Evolutionary conservation across 2,113 vertebrate species (phyloP).

Genomic region (Spizaetus ornatus): DNA sequence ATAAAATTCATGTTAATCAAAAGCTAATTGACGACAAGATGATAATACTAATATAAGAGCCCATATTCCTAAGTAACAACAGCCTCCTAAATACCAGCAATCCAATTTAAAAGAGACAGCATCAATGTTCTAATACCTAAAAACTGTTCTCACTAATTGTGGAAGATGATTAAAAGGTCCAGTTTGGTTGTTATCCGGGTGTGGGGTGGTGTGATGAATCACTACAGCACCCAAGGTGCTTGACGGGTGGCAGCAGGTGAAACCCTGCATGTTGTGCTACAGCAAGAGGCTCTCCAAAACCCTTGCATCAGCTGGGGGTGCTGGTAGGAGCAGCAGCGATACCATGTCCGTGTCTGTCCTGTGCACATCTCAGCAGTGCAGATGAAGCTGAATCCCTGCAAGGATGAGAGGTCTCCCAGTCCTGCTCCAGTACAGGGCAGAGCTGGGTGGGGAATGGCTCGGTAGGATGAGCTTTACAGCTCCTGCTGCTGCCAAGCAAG

Average conservation of each 20-base stretch:
- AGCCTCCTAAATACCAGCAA: not conserved
- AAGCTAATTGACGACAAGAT: not conserved
- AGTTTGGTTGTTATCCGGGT: not conserved
- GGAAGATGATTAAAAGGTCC: not conserved
- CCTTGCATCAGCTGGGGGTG: not conserved
- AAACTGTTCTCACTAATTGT: not conserved
- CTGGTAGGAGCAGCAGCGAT: not conserved
- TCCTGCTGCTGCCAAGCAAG: not conserved
- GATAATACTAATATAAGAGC: not conserved
- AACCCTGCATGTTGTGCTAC: not conserved
- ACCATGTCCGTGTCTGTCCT: not conserved
- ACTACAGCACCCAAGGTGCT: fast-evolving
- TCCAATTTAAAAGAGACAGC: not conserved
- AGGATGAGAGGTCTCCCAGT: not conserved
- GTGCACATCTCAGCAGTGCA: not conserved
- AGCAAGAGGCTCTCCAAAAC: not conserved
- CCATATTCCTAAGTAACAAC: not conserved
- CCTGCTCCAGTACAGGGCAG: not conserved
- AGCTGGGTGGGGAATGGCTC: not conserved
- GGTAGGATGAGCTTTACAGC: not conserved
- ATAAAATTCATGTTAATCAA: not conserved
- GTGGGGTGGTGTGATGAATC: not conserved
- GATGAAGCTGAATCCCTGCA: not conserved
- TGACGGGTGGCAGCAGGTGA: not conserved
- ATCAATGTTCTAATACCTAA: not conserved